phyloP scores from a whole-genome alignment of 2,113 vertebrate genomes.

The Peromyscus polionotus region DNA sequence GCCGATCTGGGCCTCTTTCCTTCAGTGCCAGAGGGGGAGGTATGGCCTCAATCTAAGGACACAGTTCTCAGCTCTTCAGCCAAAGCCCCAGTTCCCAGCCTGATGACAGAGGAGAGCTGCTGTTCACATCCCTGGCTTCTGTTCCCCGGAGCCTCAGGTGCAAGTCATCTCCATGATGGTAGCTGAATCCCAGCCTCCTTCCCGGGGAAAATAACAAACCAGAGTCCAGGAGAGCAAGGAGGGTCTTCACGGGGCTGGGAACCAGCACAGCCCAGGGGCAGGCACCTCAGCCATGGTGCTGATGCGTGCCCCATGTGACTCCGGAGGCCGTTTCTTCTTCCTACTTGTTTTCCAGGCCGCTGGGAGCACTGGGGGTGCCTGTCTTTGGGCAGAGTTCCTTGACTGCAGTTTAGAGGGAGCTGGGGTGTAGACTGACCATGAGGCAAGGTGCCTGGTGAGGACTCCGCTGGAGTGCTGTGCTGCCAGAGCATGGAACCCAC shows the following conservation, averaged over 20 bases:
- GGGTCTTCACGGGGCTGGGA: not conserved
- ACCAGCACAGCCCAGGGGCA: not conserved
- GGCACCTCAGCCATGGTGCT: accelerated
- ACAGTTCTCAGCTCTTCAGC: not conserved
- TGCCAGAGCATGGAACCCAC: not conserved
- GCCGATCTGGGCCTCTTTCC: not conserved
- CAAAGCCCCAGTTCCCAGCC: not conserved
- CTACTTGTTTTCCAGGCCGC: not conserved
- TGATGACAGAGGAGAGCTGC: not conserved
- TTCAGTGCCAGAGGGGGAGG: not conserved
- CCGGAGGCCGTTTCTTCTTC: accelerated
- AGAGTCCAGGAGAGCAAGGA: not conserved
- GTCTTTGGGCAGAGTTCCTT: not conserved
- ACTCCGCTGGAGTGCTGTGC: not conserved
- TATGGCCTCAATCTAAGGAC: not conserved
- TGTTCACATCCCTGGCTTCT: not conserved
- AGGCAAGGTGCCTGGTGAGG: not conserved
- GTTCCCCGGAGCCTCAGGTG: not conserved
- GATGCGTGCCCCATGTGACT: accelerated
- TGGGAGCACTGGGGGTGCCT: not conserved
- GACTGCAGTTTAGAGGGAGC: not conserved
- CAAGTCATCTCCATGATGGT: not conserved
- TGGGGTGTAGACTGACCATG: not conserved
- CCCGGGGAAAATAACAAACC: not conserved
- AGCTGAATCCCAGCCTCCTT: not conserved